Base-by-base conservation (phyloP, 2,113 vertebrate species). In the Prinia subflava region DNA sequence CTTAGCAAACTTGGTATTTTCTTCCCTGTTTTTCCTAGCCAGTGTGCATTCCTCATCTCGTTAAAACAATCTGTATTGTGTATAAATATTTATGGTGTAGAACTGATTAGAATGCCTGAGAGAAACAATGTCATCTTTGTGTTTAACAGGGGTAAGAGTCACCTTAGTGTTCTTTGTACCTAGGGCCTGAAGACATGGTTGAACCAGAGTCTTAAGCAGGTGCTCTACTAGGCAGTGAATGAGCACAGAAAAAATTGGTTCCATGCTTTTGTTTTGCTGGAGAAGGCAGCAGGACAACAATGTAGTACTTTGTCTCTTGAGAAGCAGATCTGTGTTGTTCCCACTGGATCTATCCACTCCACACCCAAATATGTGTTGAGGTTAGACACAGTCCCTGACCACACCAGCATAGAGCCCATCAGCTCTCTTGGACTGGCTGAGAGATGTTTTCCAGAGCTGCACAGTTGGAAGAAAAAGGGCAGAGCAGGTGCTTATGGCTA, bases 361-460 rank as follows among this genome's bases (percentile, higher is more conserved):
- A 49, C 39, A 60, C 9, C 39, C 2, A 1, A 73, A n/a, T 42
- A 35, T 1, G 3, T 1, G 3, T 17, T 37, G 46, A 31, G 1
- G 2, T 77, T 78, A 88, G 31, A 30, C 46, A 57, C n/a, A 62
- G 42, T 15, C 14, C 25, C 31, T 56, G 31, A 42, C 31, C 27
- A 19, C 1, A 7, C 7, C 13, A 11, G 11, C 10, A 23, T 27
- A 21, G 31, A 81, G 18, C 37, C 52, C 30, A 13, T 52, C 41
- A 57, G 8, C 44, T 86, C 5, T 20, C 68, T 57, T 46, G 12
- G n/a, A 37, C 30, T 74, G 59, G 9, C 28, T 39, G 52, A 63
- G 35, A 50, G 18, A 35, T 8, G 41, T 37, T 25, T 70, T 53
- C 21, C 10, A 55, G 20, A 90, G 35, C n/a, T 47, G 47, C 18